Base-by-base conservation (phyloP, 2,888 invertebrate species). In the Noctua janthe region DNA sequence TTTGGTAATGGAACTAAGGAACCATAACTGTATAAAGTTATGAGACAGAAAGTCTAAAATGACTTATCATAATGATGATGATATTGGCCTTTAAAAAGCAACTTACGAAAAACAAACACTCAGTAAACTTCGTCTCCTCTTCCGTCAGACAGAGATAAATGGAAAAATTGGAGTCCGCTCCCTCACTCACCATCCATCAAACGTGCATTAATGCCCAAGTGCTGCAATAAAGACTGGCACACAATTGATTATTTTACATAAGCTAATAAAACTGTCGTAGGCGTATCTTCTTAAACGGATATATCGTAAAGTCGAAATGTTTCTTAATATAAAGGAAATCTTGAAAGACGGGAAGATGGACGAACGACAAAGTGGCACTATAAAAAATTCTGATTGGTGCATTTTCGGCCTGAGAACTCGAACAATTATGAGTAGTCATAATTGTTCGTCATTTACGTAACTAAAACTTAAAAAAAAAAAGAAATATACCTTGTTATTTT, bases 121-220 rank as follows among this genome's bases (percentile, higher is more conserved):
- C 35, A 35, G 23, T 43, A 67, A 80, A 84, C 29, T 56, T 79
- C 56, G 35, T 70, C 76, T 81, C 71, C 74, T 81, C 74, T 86
- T 87, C 84, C 86, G 83, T 73, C 76, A 85, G 92, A 92, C 91
- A 88, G 84, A 91, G 92, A 93, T 90, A 90, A 92, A 92, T 93
- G 89, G 88, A 75, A 86, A 76, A 91, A 91, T 86, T 88, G 89
- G 87, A 86, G 83, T 85, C 84, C 87, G 86, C 85, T 90, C 87
- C 82, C 83, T 86, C 82, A 74, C 64, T 84, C 56, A 43, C 88
- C 91, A 92, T 93, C 92, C 91, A 92, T 93, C 93, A 93, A 90
- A 88, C 83, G 88, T 93, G 92, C 92, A 92, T 92, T 92, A 92
- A 91, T 90, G 83, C 74, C 78, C 81, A 84, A 91, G 85, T 87